A percentile compares a stretch with the other conserved stretches of the same genome.
These are phyloP conservation scores for Heterochromis multidens DNA, from an alignment of 2,113 vertebrate genomes.

Conservation along the genomic window DNA sequence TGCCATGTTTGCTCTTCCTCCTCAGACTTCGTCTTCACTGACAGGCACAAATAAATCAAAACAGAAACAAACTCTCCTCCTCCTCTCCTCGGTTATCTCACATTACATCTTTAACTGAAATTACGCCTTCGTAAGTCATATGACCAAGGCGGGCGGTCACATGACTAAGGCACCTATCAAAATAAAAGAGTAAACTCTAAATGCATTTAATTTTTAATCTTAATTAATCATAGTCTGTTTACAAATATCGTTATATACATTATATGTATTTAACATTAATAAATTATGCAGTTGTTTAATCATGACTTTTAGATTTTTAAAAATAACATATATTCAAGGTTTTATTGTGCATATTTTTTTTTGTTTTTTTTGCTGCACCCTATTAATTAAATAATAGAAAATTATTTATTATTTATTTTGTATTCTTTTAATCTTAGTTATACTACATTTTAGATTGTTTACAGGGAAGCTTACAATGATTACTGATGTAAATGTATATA, in stretches of 20 bases:
- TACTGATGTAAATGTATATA: neutral
- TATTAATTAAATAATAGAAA: neutral
- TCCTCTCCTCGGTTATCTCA: neutral
- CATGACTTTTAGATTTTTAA: neutral
- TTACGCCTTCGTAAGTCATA: neutral
- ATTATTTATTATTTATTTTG: neutral
- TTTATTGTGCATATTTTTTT: too few species aligned
- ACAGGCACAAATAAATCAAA: neutral
- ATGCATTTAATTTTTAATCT: neutral
- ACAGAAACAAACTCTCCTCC: neutral
- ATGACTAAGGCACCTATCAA: neutral
- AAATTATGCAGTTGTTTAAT: neutral
- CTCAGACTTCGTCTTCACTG: neutral
- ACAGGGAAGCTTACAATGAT: neutral
- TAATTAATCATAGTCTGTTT: neutral
- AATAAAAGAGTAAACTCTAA: neutral
- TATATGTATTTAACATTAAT: neutral
- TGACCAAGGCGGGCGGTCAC: neutral
- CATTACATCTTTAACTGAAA: neutral
- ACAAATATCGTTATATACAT: neutral
- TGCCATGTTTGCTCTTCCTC: neutral
- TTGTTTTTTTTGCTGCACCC: too few species aligned
- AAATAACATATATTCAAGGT: neutral
- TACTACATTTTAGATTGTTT: neutral
- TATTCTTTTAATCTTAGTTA: neutral